These are phyloP conservation scores for Coccyzus lansbergi DNA, from an alignment of 2,797 vertebrate genomes.

Conservation along the genomic window DNA sequence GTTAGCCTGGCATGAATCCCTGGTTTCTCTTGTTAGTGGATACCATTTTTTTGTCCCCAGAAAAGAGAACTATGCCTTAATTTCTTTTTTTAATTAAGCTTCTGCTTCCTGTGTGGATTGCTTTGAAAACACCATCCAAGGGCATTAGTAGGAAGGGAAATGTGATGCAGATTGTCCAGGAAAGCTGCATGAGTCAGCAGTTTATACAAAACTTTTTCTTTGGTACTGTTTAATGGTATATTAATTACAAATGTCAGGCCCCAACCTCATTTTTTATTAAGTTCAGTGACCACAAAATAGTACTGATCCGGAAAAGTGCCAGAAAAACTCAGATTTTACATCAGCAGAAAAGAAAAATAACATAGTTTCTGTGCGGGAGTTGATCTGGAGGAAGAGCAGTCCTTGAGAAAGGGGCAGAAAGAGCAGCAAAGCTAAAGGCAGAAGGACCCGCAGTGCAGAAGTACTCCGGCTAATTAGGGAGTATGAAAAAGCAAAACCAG, in stretches of 20 bases:
- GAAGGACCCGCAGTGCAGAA: neutral
- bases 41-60: neutral
- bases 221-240: neutral
- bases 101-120: neutral
- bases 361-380: neutral
- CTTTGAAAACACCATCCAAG: neutral
- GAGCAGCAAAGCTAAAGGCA: neutral
- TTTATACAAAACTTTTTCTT: neutral
- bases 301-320: neutral
- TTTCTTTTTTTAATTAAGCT: neutral
- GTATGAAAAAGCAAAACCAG: neutral
- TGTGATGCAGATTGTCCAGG: neutral
- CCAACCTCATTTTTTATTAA: neutral
- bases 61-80: neutral
- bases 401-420: neutral
- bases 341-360: neutral
- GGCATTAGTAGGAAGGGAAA: neutral
- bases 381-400: neutral
- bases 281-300: neutral
- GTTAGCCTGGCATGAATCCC: neutral
- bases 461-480: neutral
- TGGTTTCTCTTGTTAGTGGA: neutral
- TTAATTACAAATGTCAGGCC: neutral
- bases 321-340: neutral
- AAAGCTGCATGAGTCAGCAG: constrained; percentile 54